Conservation (phyloP, 1,140 invertebrate species). For the Diachasmimorpha longicaudata region DNA sequence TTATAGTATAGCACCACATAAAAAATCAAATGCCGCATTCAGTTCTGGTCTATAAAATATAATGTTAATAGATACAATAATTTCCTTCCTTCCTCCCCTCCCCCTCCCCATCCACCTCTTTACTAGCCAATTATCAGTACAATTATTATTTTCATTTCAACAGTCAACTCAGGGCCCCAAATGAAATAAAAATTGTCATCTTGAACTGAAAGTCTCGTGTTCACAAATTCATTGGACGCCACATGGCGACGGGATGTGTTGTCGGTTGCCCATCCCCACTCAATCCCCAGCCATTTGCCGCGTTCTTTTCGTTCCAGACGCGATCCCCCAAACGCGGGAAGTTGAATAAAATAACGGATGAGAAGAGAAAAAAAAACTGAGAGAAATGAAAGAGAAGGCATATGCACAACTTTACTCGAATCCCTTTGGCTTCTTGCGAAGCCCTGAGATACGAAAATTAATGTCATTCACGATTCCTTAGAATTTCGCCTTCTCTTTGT, state of each 20-base stretch:
- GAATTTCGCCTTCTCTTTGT: neutral
- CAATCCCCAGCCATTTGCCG: neutral
- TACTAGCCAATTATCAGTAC: too few species aligned
- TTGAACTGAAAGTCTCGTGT: neutral
- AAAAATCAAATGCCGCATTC: too few species aligned
- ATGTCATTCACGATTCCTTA: neutral
- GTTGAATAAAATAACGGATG: slow-evolving; percentile 5
- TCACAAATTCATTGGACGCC: slow-evolving; percentile 18
- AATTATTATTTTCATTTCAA: too few species aligned
- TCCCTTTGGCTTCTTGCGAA: neutral
- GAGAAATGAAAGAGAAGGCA: neutral
- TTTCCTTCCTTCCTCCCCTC: too few species aligned
- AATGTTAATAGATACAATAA: too few species aligned
- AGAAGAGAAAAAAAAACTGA: neutral
- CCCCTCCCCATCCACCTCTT: too few species aligned
- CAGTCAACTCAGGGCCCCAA: neutral
- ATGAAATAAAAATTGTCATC: neutral
- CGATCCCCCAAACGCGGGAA: neutral
- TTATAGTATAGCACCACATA: too few species aligned
- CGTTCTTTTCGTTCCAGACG: slow-evolving; percentile 12
- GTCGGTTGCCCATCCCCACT: slow-evolving; percentile 11
- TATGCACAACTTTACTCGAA: neutral
- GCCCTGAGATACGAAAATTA: neutral
- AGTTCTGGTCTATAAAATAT: too few species aligned
- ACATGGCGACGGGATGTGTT: slow-evolving; percentile 27